Evolutionary conservation across 1,140 invertebrate genomes (phyloP).

Genomic region (Hyles vespertilio): DNA sequence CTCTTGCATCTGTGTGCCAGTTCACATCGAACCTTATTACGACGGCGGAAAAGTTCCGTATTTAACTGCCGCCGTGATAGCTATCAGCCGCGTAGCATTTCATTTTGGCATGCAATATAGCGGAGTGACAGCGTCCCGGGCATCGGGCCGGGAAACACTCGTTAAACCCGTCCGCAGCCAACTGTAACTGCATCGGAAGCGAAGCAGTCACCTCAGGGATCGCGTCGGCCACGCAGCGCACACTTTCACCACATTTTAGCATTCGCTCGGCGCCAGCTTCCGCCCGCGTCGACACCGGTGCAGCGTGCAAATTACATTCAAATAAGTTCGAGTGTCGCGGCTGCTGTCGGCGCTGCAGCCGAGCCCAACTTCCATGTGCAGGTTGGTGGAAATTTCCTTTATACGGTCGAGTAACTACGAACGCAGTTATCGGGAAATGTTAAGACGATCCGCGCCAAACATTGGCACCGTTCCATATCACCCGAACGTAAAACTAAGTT

Average conservation of each 20-base stretch:
- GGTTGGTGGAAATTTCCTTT: conserved; percentile 47
- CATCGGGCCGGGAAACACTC: conserved; percentile 45
- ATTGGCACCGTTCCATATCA: conserved; percentile 45
- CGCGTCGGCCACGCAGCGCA: conserved; percentile 21
- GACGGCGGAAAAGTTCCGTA: conserved; percentile 26
- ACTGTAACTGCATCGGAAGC: conserved; percentile 54
- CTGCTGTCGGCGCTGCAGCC: conserved; percentile 14
- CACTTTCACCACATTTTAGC: conserved; percentile 38
- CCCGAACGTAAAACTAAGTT: conserved; percentile 14
- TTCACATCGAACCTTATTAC: conserved; percentile 37
- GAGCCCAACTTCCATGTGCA: conserved; percentile 26
- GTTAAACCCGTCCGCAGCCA: conserved; percentile 46
- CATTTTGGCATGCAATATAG: conserved; percentile 23
- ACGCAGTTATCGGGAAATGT: conserved; percentile 47
- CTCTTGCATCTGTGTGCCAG: conserved; percentile 28
- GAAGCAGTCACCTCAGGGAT: conserved; percentile 44
- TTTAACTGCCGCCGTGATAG: conserved; percentile 2
- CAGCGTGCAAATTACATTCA: conserved; percentile 48
- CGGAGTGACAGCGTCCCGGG: conserved; percentile 36
- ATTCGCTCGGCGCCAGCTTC: conserved; percentile 35
- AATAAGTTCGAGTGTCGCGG: conserved; percentile 42
- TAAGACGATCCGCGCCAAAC: conserved; percentile 43
- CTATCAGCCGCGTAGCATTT: conserved; percentile 14
- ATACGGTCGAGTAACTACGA: conserved; percentile 32
- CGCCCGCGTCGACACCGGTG: conserved; percentile 21